Evolutionary conservation across 2,113 vertebrate genomes (phyloP), one percentile per base, ranked within the genome.

Genomic region (Urocynchramus pylzowi): DNA sequence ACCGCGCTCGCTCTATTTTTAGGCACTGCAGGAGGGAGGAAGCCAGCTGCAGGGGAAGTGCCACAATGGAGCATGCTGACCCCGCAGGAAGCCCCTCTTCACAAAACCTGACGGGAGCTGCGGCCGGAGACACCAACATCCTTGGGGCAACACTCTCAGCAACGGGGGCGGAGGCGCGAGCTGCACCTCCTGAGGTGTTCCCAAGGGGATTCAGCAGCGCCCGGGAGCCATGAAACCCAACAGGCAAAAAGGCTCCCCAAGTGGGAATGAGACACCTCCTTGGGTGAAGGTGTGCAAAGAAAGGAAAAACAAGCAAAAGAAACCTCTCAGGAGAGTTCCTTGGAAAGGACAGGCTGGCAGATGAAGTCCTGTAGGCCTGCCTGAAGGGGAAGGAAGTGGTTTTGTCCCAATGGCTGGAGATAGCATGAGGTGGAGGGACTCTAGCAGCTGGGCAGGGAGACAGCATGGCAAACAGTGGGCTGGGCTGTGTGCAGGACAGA

Each of bases 31-130:
- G 84, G 28, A 93, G 85, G 68, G 90, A 94, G 94, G 95, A 93
- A 96, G 75, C 45, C 87, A 83, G 92, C 79, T 90, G 83, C 82
- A 86, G 35, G 82, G 94, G 92, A 95, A 96, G 64, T 7, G 11
- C 44, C 71, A 93, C 90, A 94, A 95, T 86, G 88, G 89, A 84
- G 79, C 44, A 0, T 0, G 3, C 60, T 70, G 85, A 93, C 83
- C 76, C 73, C 0, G 1, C 92, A 90, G 95, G 87, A 95, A 96
- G 56, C 73, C 83, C 92, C 90, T 86, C 60, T 31, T 54, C 75
- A 49, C 44, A 42, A 37, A 91, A 64, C 76, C 49, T 26, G 93
- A 31, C 0, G 0, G 63, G 64, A 39, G 59, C 41, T 7, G 42
- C 0, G 7, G 56, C 77, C 3, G 2, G 50, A 7, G 61, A 96